Percentiles rank a stretch among this genome's conserved stretches.
These are phyloP conservation scores for Trinectes maculatus DNA, from an alignment of 2,113 vertebrate genomes.

Conservation along the genomic window DNA sequence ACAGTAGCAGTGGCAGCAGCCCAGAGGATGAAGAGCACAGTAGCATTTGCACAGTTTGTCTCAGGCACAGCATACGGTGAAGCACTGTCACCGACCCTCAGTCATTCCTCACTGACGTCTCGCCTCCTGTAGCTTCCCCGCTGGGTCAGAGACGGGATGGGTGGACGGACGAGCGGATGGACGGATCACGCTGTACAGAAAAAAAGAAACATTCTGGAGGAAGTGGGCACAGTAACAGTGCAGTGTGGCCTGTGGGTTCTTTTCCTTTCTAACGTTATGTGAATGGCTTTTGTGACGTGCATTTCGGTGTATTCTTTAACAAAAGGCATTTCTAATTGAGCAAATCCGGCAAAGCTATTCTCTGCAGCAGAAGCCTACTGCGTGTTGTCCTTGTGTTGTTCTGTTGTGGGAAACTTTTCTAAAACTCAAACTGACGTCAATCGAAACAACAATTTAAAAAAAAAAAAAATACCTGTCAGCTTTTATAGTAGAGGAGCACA, in stretches of 20 bases:
- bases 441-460: neutral
- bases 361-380: conserved; percentile 69
- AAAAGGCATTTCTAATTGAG: conserved; percentile 65
- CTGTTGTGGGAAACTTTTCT: conserved; percentile 63
- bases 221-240: conserved; percentile 11
- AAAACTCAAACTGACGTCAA: conserved; percentile 33
- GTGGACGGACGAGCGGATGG: neutral
- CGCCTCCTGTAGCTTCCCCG: conserved; percentile 65
- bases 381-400: conserved; percentile 74
- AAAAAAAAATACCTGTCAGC: conserved; percentile 31
- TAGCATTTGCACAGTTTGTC: conserved; percentile 80
- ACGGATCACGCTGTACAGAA: conserved; percentile 59
- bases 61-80: conserved; percentile 74
- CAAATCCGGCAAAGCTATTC: conserved; percentile 50
- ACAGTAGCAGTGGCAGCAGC: conserved; percentile 29
- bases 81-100: conserved; percentile 51
- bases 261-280: conserved; percentile 58
- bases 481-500: conserved; percentile 70
- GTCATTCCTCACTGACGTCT: conserved; percentile 46
- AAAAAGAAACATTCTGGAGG: neutral
- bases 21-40: conserved; percentile 61
- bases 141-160: conserved; percentile 34
- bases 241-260: conserved; percentile 46
- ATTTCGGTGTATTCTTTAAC: conserved; percentile 77
- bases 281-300: conserved; percentile 77